Conservation (phyloP, 2,113 vertebrate genomes). For the Psilopsiagon aurifrons region DNA sequence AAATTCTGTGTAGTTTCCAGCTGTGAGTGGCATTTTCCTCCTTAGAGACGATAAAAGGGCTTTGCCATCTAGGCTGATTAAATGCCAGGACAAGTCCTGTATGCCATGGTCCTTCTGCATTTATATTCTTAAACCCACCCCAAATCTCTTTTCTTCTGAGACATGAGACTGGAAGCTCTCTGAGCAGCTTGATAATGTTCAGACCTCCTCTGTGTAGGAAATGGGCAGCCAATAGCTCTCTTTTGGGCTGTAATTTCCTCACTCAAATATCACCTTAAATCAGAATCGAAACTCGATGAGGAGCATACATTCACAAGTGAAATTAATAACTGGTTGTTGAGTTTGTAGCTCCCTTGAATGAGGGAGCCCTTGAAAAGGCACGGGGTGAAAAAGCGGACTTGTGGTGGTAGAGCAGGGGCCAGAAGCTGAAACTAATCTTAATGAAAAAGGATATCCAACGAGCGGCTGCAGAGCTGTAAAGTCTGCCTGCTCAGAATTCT, state of each 20-base stretch:
- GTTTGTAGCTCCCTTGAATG: conserved; percentile 14
- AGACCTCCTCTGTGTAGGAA: not conserved
- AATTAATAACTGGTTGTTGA: conserved; percentile 17
- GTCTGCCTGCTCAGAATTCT: conserved; percentile 12
- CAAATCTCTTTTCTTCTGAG: not conserved
- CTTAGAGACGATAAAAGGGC: not conserved
- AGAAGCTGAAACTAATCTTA: conserved; percentile 25
- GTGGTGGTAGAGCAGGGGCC: not conserved
- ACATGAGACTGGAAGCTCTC: not conserved
- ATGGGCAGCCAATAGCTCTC: not conserved
- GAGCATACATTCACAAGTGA: not conserved
- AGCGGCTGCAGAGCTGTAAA: not conserved
- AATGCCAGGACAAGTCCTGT: not conserved
- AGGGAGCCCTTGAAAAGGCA: not conserved
- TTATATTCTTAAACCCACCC: not conserved
- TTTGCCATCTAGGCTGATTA: not conserved
- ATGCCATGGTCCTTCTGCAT: not conserved
- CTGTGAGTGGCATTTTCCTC: not conserved
- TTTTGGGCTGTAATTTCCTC: not conserved
- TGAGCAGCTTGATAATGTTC: not conserved
- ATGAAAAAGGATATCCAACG: conserved; percentile 5
- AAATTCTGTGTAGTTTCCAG: not conserved
- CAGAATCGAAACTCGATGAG: not conserved
- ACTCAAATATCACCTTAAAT: conserved; percentile 34
- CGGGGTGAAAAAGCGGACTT: not conserved